Percentiles rank a stretch among this genome's conserved stretches.
Conservation (phyloP, 2,797 vertebrate genomes). For the Pygocentrus nattereri region DNA sequence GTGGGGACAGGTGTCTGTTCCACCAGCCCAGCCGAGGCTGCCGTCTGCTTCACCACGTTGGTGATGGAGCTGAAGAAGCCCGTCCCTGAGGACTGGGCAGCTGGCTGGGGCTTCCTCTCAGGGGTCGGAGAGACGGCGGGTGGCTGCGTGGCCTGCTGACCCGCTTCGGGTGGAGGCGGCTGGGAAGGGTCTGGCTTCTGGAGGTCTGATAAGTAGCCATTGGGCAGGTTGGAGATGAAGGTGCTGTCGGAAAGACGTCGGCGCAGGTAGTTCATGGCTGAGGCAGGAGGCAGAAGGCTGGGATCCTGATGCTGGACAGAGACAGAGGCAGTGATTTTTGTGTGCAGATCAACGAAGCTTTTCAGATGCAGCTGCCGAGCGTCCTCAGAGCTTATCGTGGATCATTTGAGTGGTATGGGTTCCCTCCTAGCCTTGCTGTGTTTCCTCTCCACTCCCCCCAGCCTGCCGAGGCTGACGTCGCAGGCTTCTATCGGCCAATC, state of each 20-base stretch:
- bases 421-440: conserved; percentile 72
- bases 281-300: conserved; percentile 54
- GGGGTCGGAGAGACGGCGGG: conserved; percentile 73
- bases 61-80: conserved; percentile 98
- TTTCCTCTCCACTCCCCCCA: conserved; percentile 74
- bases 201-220: conserved; percentile 97
- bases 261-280: conserved; percentile 96
- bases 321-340: conserved; percentile 21
- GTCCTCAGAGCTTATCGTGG: conserved; percentile 12
- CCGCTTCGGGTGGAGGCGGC: conserved; percentile 71
- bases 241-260: conserved; percentile 97
- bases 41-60: conserved; percentile 96
- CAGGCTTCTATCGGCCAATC: conserved; percentile 73
- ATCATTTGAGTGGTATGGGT: conserved; percentile 56
- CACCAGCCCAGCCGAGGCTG: conserved; percentile 92
- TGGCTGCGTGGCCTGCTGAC: conserved; percentile 54
- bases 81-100: conserved; percentile 84
- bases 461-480: conserved; percentile 66
- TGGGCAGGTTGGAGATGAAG: conserved; percentile 97
- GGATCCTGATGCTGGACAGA: background rate
- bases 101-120: conserved; percentile 74
- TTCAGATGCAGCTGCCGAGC: background rate
- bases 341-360: conserved; percentile 36
- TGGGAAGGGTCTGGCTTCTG: conserved; percentile 92
- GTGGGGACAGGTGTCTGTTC: conserved; percentile 85